Base-by-base conservation (phyloP, 2,113 vertebrate species). In the Elephantulus edwardii region DNA sequence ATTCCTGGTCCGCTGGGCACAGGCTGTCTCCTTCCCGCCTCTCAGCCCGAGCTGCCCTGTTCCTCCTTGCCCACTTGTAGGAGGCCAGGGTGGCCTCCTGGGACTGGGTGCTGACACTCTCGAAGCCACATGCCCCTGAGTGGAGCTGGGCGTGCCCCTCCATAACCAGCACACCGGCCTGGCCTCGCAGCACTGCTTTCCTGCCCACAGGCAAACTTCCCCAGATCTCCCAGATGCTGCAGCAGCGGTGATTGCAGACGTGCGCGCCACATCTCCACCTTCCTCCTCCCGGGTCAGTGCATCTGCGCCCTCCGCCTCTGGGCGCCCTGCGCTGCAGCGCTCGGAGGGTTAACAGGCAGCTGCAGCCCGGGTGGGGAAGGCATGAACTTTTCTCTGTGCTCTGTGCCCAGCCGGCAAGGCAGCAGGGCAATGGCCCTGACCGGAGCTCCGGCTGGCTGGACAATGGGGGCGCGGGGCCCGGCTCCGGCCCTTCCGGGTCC, bases 301-400 rank as follows among this genome's bases (percentile, higher is more conserved):
- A 60, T 48, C 0, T 5, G 19, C 33, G n/a, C 50, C 75, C 58
- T 75, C 58, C 9, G 58, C 8, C 16, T 50, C 48, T 16, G 9
- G 16, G 48, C 9, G 22, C 54, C 50, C 76, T 54, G 50, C 1
- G 30, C 76, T 8, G 5, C 82, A 82, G 1, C 33, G 33, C 84
- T 48, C 30, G 0, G 77, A 96, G 97, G 96, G 97, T 97, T 97
- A 97, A 96, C 90, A 77, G 76, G 28, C 89, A 95, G 48, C 95
- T 94, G 80, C 0, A 68, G 84, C 75, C 28, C 68, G 1, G n/a
- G 91, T 95, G 91, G 50, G 83, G 95, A 93, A 95, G 83, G 95
- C 96, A 97, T 97, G 93, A 97, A 97, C 95, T 97, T 98, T 96
- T 95, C 64, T 52, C 92, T 42, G 88, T 44, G 52, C 93, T 89